Conservation (phyloP, 1,140 invertebrate genomes). For the Coptotermes formosanus region DNA sequence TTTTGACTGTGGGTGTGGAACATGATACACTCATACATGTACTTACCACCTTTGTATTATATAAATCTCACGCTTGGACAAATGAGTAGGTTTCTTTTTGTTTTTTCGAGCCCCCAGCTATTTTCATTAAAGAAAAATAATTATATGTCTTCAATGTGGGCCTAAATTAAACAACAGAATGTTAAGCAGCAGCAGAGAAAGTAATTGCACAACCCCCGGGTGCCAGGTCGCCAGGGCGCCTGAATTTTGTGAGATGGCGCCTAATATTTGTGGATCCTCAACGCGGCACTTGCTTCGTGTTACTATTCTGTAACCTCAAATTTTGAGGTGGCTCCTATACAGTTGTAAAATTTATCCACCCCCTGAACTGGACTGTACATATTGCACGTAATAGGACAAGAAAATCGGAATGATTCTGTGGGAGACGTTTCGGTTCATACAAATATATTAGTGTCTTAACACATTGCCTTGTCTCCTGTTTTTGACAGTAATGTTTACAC, state of each 20-base stretch:
- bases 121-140: background rate
- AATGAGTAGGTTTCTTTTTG: no score
- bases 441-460: background rate
- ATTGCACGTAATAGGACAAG: background rate
- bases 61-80: no score
- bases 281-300: no score
- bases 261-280: no score
- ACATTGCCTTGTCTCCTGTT: background rate
- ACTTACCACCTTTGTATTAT: no score
- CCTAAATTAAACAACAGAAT: background rate
- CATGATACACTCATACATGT: no score
- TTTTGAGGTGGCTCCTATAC: no score
- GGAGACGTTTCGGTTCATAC: background rate
- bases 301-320: no score
- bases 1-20: no score
- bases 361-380: background rate
- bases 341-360: no score
- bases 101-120: background rate
- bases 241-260: no score
- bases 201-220: background rate
- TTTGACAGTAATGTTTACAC: background rate
- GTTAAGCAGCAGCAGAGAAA: background rate
- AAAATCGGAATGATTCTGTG: background rate
- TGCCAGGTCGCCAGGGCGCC: no score
- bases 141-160: background rate